Conservation (phyloP, 2,888 invertebrate genomes). For the Sinhomidia bicolor region DNA sequence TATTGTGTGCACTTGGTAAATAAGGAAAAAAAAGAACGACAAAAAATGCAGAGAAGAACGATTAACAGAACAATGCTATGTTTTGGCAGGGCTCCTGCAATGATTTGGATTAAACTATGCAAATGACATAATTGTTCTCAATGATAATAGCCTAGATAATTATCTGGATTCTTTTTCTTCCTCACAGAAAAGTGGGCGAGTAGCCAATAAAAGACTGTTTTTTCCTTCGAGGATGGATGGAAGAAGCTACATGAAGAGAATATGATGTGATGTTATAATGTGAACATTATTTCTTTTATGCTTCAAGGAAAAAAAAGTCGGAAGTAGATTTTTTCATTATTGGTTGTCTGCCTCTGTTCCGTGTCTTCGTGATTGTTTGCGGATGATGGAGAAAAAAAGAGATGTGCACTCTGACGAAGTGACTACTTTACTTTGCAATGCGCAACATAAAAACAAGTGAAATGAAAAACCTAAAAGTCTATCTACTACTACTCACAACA, state of each 20-base stretch:
- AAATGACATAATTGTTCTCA: conserved; percentile 73
- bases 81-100: conserved; percentile 72
- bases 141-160: conserved; percentile 73
- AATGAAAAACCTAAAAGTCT: neutral
- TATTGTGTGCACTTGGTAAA: conserved; percentile 5
- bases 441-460: neutral
- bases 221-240: neutral
- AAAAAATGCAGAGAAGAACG: conserved; percentile 45
- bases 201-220: neutral
- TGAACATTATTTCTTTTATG: neutral
- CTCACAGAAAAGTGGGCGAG: conserved; percentile 25
- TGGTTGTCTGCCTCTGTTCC: neutral
- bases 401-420: neutral
- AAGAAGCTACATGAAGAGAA: neutral
- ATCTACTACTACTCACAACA: no score
- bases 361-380: neutral
- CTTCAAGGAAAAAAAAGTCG: conserved; percentile 50
- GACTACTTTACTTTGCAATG: neutral
- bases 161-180: conserved; percentile 36
- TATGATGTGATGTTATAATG: neutral
- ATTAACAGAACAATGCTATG: conserved; percentile 64
- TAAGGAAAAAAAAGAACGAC: neutral
- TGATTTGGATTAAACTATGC: conserved; percentile 73
- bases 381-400: conserved; percentile 11
- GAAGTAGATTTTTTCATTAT: conserved; percentile 26